These are phyloP conservation scores for Plotosus lineatus DNA, from an alignment of 2,113 vertebrate genomes.

Conservation along the genomic window DNA sequence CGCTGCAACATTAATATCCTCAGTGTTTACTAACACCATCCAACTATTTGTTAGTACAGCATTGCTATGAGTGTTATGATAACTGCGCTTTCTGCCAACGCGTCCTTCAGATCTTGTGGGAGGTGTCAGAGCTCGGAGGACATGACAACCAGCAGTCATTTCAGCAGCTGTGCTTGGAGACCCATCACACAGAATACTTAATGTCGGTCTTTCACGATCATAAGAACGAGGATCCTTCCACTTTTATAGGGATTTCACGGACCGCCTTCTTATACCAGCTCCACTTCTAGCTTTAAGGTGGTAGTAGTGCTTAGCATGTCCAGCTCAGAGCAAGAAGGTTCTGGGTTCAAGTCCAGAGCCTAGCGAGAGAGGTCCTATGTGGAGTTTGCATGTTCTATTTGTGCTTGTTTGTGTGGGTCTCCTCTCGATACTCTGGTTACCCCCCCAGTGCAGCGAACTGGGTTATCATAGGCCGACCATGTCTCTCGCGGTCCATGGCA, in stretches of 20 bases:
- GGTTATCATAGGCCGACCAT: no score
- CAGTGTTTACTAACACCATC: constrained; percentile 54
- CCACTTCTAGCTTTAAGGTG: background rate
- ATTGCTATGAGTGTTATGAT: background rate
- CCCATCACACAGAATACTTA: background rate
- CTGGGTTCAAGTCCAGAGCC: no score
- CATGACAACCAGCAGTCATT: background rate
- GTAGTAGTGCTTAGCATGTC: no score
- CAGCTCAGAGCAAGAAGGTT: no score
- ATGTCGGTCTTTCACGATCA: background rate
- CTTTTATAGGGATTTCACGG: background rate
- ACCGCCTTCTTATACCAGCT: background rate
- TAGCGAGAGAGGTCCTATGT: no score
- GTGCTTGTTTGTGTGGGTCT: no score
- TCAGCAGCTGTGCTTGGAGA: background rate
- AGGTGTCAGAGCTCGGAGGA: background rate
- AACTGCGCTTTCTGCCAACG: background rate
- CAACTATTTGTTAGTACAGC: constrained; percentile 21
- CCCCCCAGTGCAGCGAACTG: no score
- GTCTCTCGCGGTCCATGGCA: no score
- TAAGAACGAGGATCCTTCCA: background rate
- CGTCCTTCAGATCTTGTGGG: background rate
- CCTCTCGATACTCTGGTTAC: no score
- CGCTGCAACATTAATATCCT: constrained; percentile 52
- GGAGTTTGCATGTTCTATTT: no score